These are phyloP conservation scores for Psilopsiagon aymara DNA, from an alignment of 2,113 vertebrate genomes.

Conservation along the genomic window DNA sequence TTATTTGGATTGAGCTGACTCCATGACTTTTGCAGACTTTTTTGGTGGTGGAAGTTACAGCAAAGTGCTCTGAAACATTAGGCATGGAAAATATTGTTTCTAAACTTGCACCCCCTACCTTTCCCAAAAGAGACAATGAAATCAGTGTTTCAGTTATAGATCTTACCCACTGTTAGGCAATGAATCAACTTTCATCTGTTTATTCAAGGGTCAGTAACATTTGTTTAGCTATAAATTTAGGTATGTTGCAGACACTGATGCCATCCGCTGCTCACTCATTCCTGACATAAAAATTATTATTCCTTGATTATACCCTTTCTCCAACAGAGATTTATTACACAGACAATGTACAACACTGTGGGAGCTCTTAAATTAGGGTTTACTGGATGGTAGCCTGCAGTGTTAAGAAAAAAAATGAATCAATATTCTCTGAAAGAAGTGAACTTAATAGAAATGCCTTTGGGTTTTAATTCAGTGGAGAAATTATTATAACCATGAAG, in stretches of 20 bases:
- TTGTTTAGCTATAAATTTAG: slow-evolving; percentile 65
- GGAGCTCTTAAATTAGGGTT: neutral
- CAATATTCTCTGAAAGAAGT: neutral
- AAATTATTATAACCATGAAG: neutral
- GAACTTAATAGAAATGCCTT: neutral
- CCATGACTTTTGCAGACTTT: neutral
- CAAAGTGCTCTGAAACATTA: slow-evolving; percentile 9
- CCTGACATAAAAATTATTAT: slow-evolving; percentile 20
- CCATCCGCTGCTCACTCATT: neutral
- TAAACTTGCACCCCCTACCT: slow-evolving; percentile 41
- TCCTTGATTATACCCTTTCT: slow-evolving; percentile 26
- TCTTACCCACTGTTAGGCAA: slow-evolving; percentile 62
- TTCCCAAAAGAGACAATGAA: slow-evolving; percentile 62
- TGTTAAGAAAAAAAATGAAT: neutral
- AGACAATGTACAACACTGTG: neutral
- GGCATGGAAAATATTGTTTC: slow-evolving; percentile 62
- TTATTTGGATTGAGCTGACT: neutral
- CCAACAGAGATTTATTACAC: slow-evolving; percentile 30
- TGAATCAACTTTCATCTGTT: slow-evolving; percentile 58
- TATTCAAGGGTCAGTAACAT: slow-evolving; percentile 66
- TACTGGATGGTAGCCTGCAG: neutral
- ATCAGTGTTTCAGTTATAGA: slow-evolving; percentile 75
- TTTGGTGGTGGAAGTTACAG: slow-evolving; percentile 28
- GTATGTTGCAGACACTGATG: slow-evolving; percentile 18
- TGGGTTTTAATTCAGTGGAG: neutral